Conservation (phyloP, 2,113 vertebrate genomes). For the Catagonus wagneri region DNA sequence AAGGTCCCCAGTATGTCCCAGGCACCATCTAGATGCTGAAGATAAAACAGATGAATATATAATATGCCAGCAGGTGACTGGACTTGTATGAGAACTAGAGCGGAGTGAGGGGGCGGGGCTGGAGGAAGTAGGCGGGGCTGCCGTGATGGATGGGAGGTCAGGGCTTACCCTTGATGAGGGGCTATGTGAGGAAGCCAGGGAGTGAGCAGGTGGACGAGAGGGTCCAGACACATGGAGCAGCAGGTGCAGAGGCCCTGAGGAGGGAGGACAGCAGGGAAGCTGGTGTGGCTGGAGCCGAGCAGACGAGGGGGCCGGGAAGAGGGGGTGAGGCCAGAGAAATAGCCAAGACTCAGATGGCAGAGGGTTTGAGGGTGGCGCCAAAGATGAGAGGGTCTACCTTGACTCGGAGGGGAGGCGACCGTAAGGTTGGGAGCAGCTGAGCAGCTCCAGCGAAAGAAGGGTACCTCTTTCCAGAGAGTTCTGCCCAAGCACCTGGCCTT, state of each 20-base stretch:
- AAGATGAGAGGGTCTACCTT: background rate
- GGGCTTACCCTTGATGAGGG: background rate
- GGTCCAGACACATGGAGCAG: background rate
- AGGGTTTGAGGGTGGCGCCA: background rate
- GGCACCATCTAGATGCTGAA: background rate
- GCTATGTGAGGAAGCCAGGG: background rate
- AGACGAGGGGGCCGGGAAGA: fast-evolving
- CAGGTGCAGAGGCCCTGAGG: background rate
- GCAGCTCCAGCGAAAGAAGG: background rate
- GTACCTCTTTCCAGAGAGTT: background rate
- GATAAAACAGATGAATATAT: background rate
- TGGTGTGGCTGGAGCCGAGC: background rate
- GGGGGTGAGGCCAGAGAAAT: background rate
- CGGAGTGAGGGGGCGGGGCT: background rate
- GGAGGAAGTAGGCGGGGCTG: background rate
- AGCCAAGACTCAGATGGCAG: background rate
- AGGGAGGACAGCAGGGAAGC: background rate
- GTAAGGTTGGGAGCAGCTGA: background rate
- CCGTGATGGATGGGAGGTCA: background rate
- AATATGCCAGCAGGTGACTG: background rate
- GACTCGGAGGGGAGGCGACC: background rate
- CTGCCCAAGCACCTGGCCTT: background rate
- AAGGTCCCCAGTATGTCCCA: fast-evolving
- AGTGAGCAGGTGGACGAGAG: background rate
- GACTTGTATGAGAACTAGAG: background rate